A percentile compares a stretch with the other conserved stretches of the same genome.
These are phyloP conservation scores for Myrmecobius fasciatus DNA, from an alignment of 2,113 vertebrate genomes.

Conservation along the genomic window DNA sequence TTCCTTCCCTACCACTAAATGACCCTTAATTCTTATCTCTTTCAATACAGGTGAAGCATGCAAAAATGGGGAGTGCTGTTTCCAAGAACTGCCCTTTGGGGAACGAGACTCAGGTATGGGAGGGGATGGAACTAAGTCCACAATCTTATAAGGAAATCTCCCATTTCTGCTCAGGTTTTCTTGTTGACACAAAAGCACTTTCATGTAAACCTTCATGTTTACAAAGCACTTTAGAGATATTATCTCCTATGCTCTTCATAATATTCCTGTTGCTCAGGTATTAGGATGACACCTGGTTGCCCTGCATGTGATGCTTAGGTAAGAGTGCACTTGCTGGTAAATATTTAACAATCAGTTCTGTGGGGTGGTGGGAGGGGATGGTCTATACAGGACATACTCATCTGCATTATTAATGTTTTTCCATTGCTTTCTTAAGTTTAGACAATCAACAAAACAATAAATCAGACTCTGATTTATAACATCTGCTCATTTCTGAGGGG, in stretches of 20 bases:
- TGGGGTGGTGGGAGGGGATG: neutral
- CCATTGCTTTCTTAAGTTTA: neutral
- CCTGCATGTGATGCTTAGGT: neutral
- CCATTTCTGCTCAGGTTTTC: neutral
- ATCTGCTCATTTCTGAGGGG: neutral
- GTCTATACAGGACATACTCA: neutral
- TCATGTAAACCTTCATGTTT: neutral
- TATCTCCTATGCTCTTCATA: neutral
- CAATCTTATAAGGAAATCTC: neutral
- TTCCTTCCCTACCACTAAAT: neutral
- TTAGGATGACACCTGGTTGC: neutral
- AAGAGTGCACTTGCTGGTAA: neutral
- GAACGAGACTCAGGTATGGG: conserved; percentile 44
- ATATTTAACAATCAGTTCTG: neutral
- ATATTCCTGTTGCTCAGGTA: neutral
- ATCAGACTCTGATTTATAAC: neutral
- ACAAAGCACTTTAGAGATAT: neutral
- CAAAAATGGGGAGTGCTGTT: neutral
- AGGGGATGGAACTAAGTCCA: neutral
- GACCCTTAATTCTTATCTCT: neutral
- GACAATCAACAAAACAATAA: neutral
- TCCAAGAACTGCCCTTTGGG: neutral
- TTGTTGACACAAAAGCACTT: too few species aligned
- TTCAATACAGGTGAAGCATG: conserved; percentile 48
- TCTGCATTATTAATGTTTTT: neutral